Evolutionary conservation across 2,113 vertebrate species (phyloP).

Genomic region (Tyto alba): DNA sequence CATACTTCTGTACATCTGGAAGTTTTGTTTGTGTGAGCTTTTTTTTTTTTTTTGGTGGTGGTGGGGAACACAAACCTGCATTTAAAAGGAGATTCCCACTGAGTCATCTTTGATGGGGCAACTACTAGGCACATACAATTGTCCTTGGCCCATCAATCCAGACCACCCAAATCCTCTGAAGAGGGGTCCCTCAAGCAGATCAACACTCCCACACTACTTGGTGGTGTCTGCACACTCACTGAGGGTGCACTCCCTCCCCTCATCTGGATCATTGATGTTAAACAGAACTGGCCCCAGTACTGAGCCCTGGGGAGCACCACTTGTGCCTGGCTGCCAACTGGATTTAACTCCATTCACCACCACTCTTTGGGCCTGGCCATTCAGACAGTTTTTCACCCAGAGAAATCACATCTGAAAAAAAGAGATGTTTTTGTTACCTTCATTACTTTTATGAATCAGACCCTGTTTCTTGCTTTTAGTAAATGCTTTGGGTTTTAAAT

Average conservation of each 20-base stretch:
- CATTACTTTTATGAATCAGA: neutral
- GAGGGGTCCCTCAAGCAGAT: neutral
- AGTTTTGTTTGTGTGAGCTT: neutral
- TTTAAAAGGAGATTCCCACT: neutral
- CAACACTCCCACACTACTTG: neutral
- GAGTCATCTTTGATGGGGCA: neutral
- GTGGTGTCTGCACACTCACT: neutral
- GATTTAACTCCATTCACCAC: neutral
- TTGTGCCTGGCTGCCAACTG: rapidly evolving
- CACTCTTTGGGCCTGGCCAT: neutral
- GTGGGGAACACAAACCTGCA: neutral
- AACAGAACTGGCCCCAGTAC: neutral
- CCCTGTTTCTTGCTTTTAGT: neutral
- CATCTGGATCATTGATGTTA: neutral
- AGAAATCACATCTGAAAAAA: neutral
- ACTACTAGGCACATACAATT: neutral
- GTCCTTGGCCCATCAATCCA: rapidly evolving
- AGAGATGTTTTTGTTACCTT: neutral
- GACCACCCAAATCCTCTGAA: neutral
- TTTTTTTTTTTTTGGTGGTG: neutral
- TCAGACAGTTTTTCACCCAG: neutral
- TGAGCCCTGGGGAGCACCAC: neutral
- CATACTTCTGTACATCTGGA: neutral
- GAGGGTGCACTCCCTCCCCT: neutral
- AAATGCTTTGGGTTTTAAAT: neutral